Percentiles rank a stretch among this genome's conserved stretches.
Evolutionary conservation across 2,113 vertebrate genomes (phyloP).

Genomic region (Varanus salvator): DNA sequence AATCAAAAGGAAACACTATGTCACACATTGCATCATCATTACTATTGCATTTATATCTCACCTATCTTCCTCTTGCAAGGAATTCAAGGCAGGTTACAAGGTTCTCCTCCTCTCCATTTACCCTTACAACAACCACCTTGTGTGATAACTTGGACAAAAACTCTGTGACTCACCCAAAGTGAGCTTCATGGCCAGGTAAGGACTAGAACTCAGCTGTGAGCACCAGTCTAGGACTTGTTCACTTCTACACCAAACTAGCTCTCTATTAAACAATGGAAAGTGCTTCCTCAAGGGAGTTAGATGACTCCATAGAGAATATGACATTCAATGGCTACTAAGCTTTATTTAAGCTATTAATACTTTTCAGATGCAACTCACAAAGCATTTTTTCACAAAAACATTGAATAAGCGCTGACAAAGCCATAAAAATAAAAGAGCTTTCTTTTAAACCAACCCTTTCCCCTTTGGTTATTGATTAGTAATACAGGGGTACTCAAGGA

Average conservation of each 20-base stretch:
- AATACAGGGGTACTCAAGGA: background rate
- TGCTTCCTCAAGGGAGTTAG: background rate
- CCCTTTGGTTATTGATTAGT: background rate
- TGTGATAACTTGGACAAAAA: too few species aligned
- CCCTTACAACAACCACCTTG: too few species aligned
- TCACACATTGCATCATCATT: background rate
- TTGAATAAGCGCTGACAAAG: too few species aligned
- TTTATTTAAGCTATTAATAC: background rate
- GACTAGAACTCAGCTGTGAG: too few species aligned
- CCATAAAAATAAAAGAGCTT: background rate
- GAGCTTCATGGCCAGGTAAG: too few species aligned
- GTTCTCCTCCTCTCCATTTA: too few species aligned
- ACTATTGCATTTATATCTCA: too few species aligned
- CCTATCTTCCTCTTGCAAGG: too few species aligned
- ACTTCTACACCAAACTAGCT: too few species aligned
- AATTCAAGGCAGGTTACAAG: too few species aligned
- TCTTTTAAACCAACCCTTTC: background rate
- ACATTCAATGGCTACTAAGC: background rate
- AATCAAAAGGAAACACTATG: background rate
- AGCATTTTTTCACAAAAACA: background rate
- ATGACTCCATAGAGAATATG: background rate
- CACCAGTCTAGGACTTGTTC: too few species aligned
- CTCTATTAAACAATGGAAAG: background rate
- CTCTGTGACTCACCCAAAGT: too few species aligned
- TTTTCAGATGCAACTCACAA: background rate